phyloP scores from a whole-genome alignment of 2,888 invertebrate genomes.

The Drosophila stalkeri region DNA sequence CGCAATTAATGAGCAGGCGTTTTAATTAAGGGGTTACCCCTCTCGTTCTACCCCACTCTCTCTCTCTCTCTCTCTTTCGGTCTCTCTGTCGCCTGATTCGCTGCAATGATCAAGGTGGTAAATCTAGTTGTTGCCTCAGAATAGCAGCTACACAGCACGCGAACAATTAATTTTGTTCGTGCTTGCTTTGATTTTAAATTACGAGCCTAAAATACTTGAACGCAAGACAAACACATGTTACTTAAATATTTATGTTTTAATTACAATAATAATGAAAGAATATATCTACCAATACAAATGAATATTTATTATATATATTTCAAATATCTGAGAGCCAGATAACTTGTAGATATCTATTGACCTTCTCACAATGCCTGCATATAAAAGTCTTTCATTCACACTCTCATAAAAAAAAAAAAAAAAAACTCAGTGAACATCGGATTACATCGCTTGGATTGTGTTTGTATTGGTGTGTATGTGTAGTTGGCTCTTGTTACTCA shows the following conservation, averaged over 20 bases:
- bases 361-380: too few relatives aligned
- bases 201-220: background rate
- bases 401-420: too few relatives aligned
- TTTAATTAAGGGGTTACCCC: slow-evolving; percentile 63
- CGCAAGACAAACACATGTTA: background rate
- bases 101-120: slow-evolving; percentile 25
- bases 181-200: slow-evolving; percentile 12
- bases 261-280: background rate
- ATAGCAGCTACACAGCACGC: slow-evolving; percentile 4
- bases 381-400: too few relatives aligned
- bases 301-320: too few relatives aligned
- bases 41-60: background rate
- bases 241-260: background rate
- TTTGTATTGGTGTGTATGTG: too few relatives aligned
- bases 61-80: background rate
- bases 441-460: too few relatives aligned
- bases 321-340: too few relatives aligned
- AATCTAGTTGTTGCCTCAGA: slow-evolving; percentile 1
- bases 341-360: too few relatives aligned
- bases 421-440: too few relatives aligned
- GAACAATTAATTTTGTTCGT: slow-evolving; percentile 6
- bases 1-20: slow-evolving; percentile 72
- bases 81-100: background rate
- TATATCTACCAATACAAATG: background rate
- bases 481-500: too few relatives aligned